Base-by-base conservation (phyloP, 2,888 invertebrate species). In the Dryadula phaetusa region DNA sequence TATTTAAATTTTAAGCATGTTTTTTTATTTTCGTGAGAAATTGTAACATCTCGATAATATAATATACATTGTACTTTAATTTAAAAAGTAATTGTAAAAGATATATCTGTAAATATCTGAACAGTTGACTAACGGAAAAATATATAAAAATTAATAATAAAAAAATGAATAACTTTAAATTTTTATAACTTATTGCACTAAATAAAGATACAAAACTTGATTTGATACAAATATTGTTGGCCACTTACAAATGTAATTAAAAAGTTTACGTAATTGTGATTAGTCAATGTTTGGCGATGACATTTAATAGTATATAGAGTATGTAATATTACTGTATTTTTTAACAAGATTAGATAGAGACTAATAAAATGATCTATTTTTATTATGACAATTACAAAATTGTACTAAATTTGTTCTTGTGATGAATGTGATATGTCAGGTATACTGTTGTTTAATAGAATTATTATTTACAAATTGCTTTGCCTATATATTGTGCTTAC, bases 381-480 rank as follows among this genome's bases (percentile, higher is more conserved):
- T 79, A 76, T 74, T 60, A 72, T 64, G 62, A 63, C 47, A 67
- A 67, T 75, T 76, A 79, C 69, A 74, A 76, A 76, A 74, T 70
- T 73, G 73, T 70, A 70, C 71, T 72, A 73, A 76, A 74, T 68
- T 64, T 78, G 74, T 76, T 76, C 75, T 77, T 84, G 84, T 83
- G 77, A 87, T 85, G 84, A 81, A 77, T 79, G 76, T 80, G 80
- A 81, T 77, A 88, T 90, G 88, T 85, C 88, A 80, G 86, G 88
- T 88, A 76, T 76, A 75, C 53, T 63, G 10, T 14, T 47, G 10
- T 54, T 25, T 22, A 8, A 6, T 49, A 10, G 14, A 64, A 53
- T 3, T 28, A 49, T 34, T 16, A 7, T 32, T 54, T 54, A 34
- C 5, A 20, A 3, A 54, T 34, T 20, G 32, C 4, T 10, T 53